A percentile compares a stretch with the other conserved stretches of the same genome.
These are phyloP conservation scores for Macquaria australasica DNA, from an alignment of 2,113 vertebrate species.

Conservation along the genomic window DNA sequence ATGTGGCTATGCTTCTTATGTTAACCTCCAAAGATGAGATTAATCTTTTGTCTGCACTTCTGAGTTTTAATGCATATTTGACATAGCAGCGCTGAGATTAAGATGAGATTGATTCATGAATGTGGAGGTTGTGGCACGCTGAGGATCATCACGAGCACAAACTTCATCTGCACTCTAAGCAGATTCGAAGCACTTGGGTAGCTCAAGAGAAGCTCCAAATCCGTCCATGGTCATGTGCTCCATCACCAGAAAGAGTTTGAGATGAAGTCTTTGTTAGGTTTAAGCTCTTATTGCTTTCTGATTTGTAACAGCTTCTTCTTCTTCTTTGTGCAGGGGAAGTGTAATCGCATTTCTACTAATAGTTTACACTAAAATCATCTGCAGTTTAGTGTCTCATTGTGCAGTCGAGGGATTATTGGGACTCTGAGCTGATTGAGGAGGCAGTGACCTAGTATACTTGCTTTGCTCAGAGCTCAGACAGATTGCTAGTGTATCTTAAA, in stretches of 20 bases:
- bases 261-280: neutral
- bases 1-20: too few species aligned
- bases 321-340: neutral
- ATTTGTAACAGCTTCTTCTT: neutral
- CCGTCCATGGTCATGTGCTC: neutral
- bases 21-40: neutral
- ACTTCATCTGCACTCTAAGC: slow-evolving; percentile 38
- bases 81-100: slow-evolving; percentile 9
- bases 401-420: slow-evolving; percentile 35
- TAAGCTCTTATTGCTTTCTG: slow-evolving; percentile 17
- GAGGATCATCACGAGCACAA: neutral
- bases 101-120: neutral
- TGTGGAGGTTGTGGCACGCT: neutral
- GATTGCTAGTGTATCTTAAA: neutral
- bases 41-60: neutral
- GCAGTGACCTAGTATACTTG: neutral
- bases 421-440: slow-evolving; percentile 11
- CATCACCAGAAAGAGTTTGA: neutral
- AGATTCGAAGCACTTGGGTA: slow-evolving; percentile 34
- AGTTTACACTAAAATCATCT: slow-evolving; percentile 12
- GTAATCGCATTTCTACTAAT: neutral
- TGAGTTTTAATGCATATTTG: neutral
- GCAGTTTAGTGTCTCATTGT: slow-evolving; percentile 19
- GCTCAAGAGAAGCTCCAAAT: slow-evolving; percentile 2
- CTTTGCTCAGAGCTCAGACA: neutral